Base-by-base conservation (phyloP, 2,888 invertebrate genomes). In the Lasioglossum zephyrum region DNA sequence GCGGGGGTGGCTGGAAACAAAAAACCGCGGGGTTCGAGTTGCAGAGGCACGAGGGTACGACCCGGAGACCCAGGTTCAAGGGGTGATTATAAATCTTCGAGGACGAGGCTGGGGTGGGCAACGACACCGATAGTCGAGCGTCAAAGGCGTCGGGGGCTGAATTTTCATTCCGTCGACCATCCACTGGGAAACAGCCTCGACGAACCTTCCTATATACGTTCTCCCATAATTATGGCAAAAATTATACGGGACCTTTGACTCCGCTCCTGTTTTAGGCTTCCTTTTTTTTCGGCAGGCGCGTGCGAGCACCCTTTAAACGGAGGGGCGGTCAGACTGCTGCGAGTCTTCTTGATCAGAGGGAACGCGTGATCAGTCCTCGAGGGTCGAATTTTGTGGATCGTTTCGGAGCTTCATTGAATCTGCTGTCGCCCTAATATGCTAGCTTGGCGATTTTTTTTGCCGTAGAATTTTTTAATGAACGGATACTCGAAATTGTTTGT, bases 41-140 rank as follows among this genome's bases (percentile, higher is more conserved):
- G 47, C 41, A 60, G 4, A 57, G 78, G 8, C 49, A 47, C 76
- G 77, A 77, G 66, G 80, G 26, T 31, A 57, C 57, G 57, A n/a
- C 57, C 53, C 57, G 26, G 44, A 57, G 41, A 60, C 39, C 73
- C 5, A 44, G 39, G 39, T 80, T 70, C 73, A 84, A 84, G 84
- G 87, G 85, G 87, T 88, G 88, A 88, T 88, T 87, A 79, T 83
- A 81, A 88, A 85, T 88, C 82, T 81, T 79, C 79, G 81, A 77
- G 77, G 73, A 87, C 75, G 78, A 79, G 41, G 77, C 39, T n/a
- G 60, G 79, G 77, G 79, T 78, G 77, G 90, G 86, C 91, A n/a
- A 9, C 89, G 91, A 92, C 90, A 92, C 90, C 91, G 91, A 92
- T 91, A 90, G 90, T 81, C 85, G 88, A 89, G 87, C 88, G 81